Evolutionary conservation across 2,113 vertebrate genomes (phyloP).

Genomic region (Motacilla alba): DNA sequence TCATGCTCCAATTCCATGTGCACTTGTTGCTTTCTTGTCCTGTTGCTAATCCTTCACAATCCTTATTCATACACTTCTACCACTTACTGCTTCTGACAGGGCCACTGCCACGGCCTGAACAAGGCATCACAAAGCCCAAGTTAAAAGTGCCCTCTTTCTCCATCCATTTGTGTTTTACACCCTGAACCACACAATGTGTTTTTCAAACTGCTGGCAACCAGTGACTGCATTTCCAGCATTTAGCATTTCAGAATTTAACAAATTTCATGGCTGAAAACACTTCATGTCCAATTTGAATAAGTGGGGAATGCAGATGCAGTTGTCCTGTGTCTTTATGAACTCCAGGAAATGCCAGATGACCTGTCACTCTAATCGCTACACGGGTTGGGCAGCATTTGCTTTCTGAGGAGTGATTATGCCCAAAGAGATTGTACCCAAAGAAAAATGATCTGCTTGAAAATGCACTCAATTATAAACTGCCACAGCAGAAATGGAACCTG

Average conservation of each 20-base stretch:
- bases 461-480: slow-evolving; percentile 43
- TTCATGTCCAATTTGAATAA: background rate
- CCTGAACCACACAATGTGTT: background rate
- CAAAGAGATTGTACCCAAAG: slow-evolving; percentile 14
- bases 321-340: background rate
- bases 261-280: background rate
- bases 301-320: background rate
- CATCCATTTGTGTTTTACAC: background rate
- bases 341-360: background rate
- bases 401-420: slow-evolving; percentile 17
- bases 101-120: background rate
- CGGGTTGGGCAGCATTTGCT: background rate
- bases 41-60: background rate
- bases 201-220: background rate
- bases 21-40: background rate
- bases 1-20: background rate
- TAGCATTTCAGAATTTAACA: background rate
- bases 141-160: background rate
- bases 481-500: slow-evolving; percentile 18
- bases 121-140: background rate
- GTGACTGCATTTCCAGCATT: background rate
- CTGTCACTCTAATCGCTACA: slow-evolving; percentile 9
- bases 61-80: background rate
- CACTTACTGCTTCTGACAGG: background rate
- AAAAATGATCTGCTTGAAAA: slow-evolving; percentile 51